phyloP scores from a whole-genome alignment of 2,888 invertebrate genomes.

The Sarcophaga caerulescens region DNA sequence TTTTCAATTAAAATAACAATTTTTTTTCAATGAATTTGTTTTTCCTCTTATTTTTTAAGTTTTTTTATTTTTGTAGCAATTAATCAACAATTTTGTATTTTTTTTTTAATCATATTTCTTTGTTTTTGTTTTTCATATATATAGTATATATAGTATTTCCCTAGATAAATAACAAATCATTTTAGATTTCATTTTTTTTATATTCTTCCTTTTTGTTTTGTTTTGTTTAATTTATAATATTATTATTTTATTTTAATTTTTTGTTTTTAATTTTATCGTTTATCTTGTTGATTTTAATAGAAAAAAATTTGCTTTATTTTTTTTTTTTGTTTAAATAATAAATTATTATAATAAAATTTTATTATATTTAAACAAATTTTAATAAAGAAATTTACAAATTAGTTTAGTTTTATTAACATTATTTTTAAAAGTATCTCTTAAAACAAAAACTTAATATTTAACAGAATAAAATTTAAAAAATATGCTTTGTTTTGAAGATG shows the following conservation, averaged over 20 bases:
- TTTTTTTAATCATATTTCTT: constrained; percentile 56
- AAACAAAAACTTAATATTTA: too few relatives aligned
- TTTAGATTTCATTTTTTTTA: neutral
- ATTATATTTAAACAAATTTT: too few relatives aligned
- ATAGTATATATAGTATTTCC: constrained; percentile 31
- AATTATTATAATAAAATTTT: too few relatives aligned
- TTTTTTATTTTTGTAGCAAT: constrained; percentile 70
- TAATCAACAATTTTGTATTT: constrained; percentile 74
- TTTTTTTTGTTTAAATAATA: too few relatives aligned
- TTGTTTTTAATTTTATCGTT: neutral
- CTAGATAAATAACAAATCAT: constrained; percentile 74
- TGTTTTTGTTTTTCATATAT: constrained; percentile 10
- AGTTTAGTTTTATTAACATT: too few relatives aligned
- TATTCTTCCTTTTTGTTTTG: neutral
- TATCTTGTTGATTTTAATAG: neutral
- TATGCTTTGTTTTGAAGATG: too few relatives aligned
- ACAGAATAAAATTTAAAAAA: too few relatives aligned
- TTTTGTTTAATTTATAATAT: neutral
- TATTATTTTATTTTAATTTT: neutral
- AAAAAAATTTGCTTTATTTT: too few relatives aligned
- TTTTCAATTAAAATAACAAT: constrained; percentile 58
- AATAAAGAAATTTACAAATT: too few relatives aligned
- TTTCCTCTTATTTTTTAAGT: constrained; percentile 10
- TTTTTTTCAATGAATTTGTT: constrained; percentile 16
- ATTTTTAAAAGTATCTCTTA: too few relatives aligned